Evolutionary conservation across 2,113 vertebrate species (phyloP).

Genomic region (Mionectes macconnelli): DNA sequence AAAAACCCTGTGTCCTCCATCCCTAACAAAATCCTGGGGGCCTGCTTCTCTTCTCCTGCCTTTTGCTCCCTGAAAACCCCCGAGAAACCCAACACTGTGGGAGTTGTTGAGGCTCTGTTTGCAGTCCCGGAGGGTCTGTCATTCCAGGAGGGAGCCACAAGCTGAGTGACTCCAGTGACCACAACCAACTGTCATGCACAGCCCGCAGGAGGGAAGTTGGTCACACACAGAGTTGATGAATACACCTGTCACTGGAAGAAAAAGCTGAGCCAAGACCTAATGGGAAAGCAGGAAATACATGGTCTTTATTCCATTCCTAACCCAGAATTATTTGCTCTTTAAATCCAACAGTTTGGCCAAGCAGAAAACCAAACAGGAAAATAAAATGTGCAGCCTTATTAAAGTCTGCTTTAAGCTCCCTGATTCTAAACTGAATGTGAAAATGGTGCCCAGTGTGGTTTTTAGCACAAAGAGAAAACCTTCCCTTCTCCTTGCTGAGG

Average conservation of each 20-base stretch:
- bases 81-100: neutral
- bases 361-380: neutral
- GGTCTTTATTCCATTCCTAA: neutral
- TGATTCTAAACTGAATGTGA: neutral
- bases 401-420: neutral
- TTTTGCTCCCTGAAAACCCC: neutral
- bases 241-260: conserved; percentile 27
- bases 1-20: neutral
- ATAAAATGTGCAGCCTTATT: neutral
- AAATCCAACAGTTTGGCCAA: neutral
- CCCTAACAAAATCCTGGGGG: neutral
- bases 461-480: neutral
- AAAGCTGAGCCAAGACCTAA: neutral
- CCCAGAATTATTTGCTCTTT: neutral
- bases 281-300: neutral
- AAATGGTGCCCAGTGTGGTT: neutral
- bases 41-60: neutral
- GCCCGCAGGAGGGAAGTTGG: neutral
- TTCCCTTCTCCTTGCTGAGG: neutral
- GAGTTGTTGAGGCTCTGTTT: neutral
- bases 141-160: neutral
- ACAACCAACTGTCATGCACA: neutral
- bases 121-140: neutral
- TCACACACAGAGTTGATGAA: neutral
- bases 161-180: neutral